Percentiles rank a stretch among this genome's conserved stretches.
phyloP scores from a whole-genome alignment of 2,113 vertebrate genomes.

The Cyrtonyx montezumae region DNA sequence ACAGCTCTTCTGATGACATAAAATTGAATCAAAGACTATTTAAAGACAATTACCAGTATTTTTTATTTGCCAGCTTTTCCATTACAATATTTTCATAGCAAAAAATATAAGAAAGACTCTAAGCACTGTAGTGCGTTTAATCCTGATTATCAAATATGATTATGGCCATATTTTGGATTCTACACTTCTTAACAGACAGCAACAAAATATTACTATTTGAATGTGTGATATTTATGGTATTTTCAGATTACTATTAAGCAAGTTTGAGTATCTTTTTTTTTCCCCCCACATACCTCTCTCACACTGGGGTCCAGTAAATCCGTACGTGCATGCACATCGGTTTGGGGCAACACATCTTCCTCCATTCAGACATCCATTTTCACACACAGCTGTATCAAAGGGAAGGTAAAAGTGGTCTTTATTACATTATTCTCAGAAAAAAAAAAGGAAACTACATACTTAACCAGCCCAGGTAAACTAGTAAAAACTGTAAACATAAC shows the following conservation, averaged over 20 bases:
- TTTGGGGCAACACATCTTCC: slow-evolving; percentile 96
- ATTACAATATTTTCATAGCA: not conserved
- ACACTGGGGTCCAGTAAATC: slow-evolving; percentile 97
- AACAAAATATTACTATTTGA: not conserved
- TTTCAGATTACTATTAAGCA: not conserved
- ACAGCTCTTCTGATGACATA: not conserved
- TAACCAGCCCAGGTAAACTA: not conserved
- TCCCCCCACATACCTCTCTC: slow-evolving; percentile 90
- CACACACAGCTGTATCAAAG: slow-evolving; percentile 89
- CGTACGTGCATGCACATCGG: slow-evolving; percentile 95
- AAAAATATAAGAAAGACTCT: not conserved
- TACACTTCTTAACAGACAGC: not conserved
- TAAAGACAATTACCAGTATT: not conserved
- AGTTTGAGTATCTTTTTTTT: not conserved
- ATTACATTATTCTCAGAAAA: not conserved
- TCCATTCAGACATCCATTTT: slow-evolving; percentile 94
- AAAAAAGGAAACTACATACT: not conserved
- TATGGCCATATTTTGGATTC: not conserved
- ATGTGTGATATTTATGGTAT: not conserved
- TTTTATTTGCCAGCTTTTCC: slow-evolving; percentile 11
- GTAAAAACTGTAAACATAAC: not conserved
- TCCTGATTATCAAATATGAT: not conserved
- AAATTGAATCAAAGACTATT: not conserved
- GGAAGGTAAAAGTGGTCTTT: slow-evolving; percentile 12
- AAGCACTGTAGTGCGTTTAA: not conserved